Evolutionary conservation across 2,888 invertebrate genomes (phyloP).

Genomic region (Aphelenchoides bicaudatus): DNA sequence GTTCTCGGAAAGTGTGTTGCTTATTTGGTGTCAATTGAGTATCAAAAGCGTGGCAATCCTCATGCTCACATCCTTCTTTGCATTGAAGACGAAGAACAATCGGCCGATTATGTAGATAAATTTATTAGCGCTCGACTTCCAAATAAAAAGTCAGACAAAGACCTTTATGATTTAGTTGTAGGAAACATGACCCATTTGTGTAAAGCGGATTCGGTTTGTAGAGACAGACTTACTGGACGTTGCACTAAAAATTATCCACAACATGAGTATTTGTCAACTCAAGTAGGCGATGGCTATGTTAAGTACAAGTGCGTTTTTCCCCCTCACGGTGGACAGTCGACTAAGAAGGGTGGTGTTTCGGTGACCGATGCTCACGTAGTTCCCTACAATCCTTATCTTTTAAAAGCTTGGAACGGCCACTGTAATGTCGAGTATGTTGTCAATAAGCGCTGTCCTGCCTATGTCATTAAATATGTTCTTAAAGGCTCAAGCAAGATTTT

Average conservation of each 20-base stretch:
- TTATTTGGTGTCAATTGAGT: constrained; percentile 1
- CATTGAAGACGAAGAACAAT: background rate
- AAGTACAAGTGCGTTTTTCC: background rate
- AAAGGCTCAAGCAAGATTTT: constrained; percentile 16
- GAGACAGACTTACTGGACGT: background rate
- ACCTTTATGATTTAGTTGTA: background rate
- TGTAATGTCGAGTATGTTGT: background rate
- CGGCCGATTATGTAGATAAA: background rate
- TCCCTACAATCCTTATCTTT: constrained; percentile 18
- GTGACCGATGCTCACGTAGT: constrained; percentile 8
- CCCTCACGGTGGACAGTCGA: background rate
- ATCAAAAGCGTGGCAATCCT: constrained; percentile 14
- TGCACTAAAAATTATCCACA: background rate
- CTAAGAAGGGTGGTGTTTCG: background rate
- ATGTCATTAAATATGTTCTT: constrained; percentile 16
- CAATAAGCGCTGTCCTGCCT: background rate
- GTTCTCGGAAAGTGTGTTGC: background rate
- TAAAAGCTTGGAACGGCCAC: constrained; percentile 3
- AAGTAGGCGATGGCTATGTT: constrained; percentile 4
- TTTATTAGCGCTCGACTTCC: constrained; percentile 14
- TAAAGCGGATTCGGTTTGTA: background rate
- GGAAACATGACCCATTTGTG: background rate
- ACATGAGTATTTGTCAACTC: background rate
- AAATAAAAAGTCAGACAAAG: background rate
- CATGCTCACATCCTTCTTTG: constrained; percentile 2